Evolutionary conservation across 2,888 invertebrate genomes (phyloP), one percentile per base, ranked within the genome.

Genomic region (Plusia festucae): DNA sequence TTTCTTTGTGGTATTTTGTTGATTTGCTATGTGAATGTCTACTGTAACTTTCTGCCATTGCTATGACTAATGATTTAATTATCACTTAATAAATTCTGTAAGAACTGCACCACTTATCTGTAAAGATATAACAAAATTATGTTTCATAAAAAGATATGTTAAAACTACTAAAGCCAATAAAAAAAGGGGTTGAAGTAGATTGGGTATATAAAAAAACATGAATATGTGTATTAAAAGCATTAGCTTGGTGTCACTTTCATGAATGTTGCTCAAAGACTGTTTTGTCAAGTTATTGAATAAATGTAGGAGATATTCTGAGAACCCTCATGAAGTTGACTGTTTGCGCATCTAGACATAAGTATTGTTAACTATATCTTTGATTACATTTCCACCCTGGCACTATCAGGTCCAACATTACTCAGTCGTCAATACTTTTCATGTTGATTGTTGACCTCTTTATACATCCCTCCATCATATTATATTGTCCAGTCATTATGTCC

Each of bases 331-430:
- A 91, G 81, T 87, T 92, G 89, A 89, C 88, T 84, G 69, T 54
- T 76, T 81, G 73, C 65, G 54, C 60, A 79, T 82, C 71, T 84
- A 82, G 78, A 82, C 85, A 87, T 65, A 86, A 85, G 84, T 83
- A 88, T 88, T 90, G 88, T 86, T 83, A 91, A 93, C 92, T 93
- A 89, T 91, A 88, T 90, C 88, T 90, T 89, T 91, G 94, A 93
- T 94, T 94, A 94, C 94, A 93, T 94, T 94, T 93, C 94, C 92
- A 94, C 94, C 93, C 89, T 88, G 90, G 88, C 84, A 85, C 83
- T 84, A 86, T 84, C 88, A 79, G 85, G 86, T 84, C 86, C 88
- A 89, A 91, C 90, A 91, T 89, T 88, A 90, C 87, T 90, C 82
- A 89, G 87, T 89, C 76, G 82, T 77, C 81, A 81, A 77, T 85